Evolutionary conservation across 2,888 invertebrate genomes (phyloP).

Genomic region (Drosophila pseudotalamancana): DNA sequence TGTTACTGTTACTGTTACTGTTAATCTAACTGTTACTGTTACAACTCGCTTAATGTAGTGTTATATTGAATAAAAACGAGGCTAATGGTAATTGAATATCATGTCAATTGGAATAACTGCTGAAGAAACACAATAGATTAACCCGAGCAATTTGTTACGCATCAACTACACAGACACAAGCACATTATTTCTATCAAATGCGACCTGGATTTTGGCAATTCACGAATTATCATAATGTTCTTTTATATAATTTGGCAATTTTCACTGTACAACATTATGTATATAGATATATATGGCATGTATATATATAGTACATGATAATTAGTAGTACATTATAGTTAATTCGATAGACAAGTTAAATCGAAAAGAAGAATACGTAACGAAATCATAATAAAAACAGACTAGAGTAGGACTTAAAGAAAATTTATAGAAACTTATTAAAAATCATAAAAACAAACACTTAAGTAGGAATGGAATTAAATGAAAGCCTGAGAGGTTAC

Average conservation of each 20-base stretch:
- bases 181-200: slow-evolving; percentile 59
- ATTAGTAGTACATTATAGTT: slow-evolving; percentile 52
- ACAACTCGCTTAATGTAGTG: slow-evolving; percentile 23
- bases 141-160: slow-evolving; percentile 48
- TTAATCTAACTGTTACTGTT: slow-evolving; percentile 12
- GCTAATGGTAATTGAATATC: slow-evolving; percentile 24
- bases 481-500: slow-evolving; percentile 67
- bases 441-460: slow-evolving; percentile 37
- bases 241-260: slow-evolving; percentile 33
- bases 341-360: slow-evolving; percentile 52
- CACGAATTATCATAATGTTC: slow-evolving; percentile 15
- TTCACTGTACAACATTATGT: slow-evolving; percentile 69
- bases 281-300: slow-evolving; percentile 67
- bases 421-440: slow-evolving; percentile 43
- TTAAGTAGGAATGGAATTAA: slow-evolving; percentile 59
- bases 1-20: slow-evolving; percentile 11
- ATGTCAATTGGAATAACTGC: slow-evolving; percentile 32
- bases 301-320: slow-evolving; percentile 65
- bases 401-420: slow-evolving; percentile 28
- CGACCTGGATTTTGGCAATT: slow-evolving; percentile 38
- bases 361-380: slow-evolving; percentile 30
- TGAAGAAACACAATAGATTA: slow-evolving; percentile 33
- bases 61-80: slow-evolving; percentile 22
- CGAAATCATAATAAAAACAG: slow-evolving; percentile 32
- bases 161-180: slow-evolving; percentile 77